Base-by-base conservation (phyloP, 2,888 invertebrate species). In the Heteromyza rotundicornis region DNA sequence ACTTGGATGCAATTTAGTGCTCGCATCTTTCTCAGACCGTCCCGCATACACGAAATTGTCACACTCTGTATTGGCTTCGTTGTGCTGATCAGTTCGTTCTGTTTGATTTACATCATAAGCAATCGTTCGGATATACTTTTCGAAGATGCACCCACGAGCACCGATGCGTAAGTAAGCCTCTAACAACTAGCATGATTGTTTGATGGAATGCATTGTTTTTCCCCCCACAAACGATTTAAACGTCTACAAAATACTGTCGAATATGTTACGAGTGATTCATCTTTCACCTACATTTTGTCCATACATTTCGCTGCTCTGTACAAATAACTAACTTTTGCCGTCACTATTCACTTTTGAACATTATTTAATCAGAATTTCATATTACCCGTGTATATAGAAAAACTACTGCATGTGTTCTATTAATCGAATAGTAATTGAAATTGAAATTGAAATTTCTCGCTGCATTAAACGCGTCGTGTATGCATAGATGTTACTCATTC, bases 11-110 rank as follows among this genome's bases (percentile, higher is more conserved):
- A 87, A 59, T 86, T 93, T 71, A 88, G 86, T 71, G 89, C 92
- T 64, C 87, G 92, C 66, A 88, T 95, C 85, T 95, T 94, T 82
- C 85, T 95, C 62, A 86, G 88, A 72, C 90, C 94, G 65, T 82
- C 84, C 64, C 75, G 71, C 60, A 68, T 76, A 20, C 83, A 84
- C 60, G 80, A 84, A 73, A 71, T 78, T 27, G 64, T 80, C 24
- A 83, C 81, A 2, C 68, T 84, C 23, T 73, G 79, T 35, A 74
- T 80, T 67, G 84, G 84, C 40, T 67, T 82, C 60, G 71, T 82
- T 58, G 77, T 84, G 5, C 69, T 83, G 59, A 68, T 83, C 23
- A 68, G 83, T 53, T 83, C 83, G 12, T 82, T 84, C 64, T 79
- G 82, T 55, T 65, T 82, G 27, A 74, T 84, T 57, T 84, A 79